These are phyloP conservation scores for Cochlearius cochlearius DNA, from an alignment of 2,113 vertebrate genomes.

Conservation along the genomic window DNA sequence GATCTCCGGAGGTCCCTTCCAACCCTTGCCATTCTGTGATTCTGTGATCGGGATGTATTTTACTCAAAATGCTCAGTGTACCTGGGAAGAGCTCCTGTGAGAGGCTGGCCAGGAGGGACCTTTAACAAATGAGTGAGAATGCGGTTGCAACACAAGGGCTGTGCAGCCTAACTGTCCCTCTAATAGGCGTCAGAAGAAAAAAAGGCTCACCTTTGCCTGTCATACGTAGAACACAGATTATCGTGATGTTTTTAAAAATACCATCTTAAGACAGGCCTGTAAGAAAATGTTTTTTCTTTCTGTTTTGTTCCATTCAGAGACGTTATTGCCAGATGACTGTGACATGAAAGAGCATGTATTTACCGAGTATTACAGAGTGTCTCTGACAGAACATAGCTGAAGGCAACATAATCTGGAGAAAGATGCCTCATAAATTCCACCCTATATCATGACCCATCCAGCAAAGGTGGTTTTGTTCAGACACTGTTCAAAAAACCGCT, in stretches of 20 bases:
- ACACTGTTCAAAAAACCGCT: not conserved
- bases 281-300: not conserved
- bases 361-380: not conserved
- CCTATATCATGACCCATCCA: not conserved
- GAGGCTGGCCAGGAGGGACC: not conserved
- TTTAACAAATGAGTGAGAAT: not conserved
- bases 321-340: constrained; percentile 16
- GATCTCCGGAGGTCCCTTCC: too few relatives aligned
- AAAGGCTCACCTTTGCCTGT: not conserved
- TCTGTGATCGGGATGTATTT: not conserved
- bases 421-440: constrained; percentile 35
- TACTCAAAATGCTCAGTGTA: not conserved
- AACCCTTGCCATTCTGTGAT: too few relatives aligned
- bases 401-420: constrained; percentile 37
- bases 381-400: constrained; percentile 38
- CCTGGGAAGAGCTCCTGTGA: not conserved
- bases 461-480: constrained; percentile 13
- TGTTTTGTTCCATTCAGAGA: not conserved
- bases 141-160: not conserved
- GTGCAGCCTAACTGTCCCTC: not conserved
- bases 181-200: not conserved
- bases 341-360: constrained; percentile 44
- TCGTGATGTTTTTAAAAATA: not conserved
- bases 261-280: not conserved
- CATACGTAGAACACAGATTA: not conserved